Conservation (phyloP, 1,140 invertebrate genomes). For the Portunus trituberculatus region DNA sequence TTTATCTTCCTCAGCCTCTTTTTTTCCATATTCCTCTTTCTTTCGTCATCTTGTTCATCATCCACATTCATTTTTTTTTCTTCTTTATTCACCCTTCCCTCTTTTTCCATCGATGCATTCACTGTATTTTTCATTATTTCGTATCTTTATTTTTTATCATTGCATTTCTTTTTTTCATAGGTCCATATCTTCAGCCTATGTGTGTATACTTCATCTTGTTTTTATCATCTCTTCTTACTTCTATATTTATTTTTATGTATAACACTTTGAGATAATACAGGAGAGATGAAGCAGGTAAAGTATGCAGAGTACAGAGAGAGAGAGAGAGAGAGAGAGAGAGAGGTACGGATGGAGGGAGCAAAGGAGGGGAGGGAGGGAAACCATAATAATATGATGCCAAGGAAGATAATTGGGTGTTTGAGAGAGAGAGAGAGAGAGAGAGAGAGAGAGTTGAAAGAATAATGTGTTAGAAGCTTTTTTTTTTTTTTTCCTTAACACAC, state of each 20-base stretch:
- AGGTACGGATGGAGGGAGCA: neutral
- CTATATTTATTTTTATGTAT: neutral
- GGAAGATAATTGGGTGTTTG: neutral
- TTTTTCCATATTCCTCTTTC: neutral
- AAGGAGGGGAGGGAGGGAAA: neutral
- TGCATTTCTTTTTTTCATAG: too few relatives aligned
- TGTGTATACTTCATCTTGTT: too few relatives aligned
- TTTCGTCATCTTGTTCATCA: too few relatives aligned
- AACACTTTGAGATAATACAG: neutral
- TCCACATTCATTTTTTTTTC: too few relatives aligned
- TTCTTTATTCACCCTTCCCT: too few relatives aligned
- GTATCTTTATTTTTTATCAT: too few relatives aligned
- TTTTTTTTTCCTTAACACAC: neutral
- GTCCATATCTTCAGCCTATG: too few relatives aligned
- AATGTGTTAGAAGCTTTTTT: too few relatives aligned
- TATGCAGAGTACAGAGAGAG: neutral
- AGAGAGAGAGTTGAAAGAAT: neutral
- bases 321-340: neutral
- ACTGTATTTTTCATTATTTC: too few relatives aligned
- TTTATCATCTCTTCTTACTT: neutral
- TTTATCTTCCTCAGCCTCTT: too few relatives aligned
- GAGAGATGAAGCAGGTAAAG: too few relatives aligned
- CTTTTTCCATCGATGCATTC: too few relatives aligned
- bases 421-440: constrained; percentile 23
- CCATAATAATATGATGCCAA: neutral